These are phyloP conservation scores for Drosophila miranda DNA, from an alignment of 1,140 invertebrate species.

Conservation along the genomic window DNA sequence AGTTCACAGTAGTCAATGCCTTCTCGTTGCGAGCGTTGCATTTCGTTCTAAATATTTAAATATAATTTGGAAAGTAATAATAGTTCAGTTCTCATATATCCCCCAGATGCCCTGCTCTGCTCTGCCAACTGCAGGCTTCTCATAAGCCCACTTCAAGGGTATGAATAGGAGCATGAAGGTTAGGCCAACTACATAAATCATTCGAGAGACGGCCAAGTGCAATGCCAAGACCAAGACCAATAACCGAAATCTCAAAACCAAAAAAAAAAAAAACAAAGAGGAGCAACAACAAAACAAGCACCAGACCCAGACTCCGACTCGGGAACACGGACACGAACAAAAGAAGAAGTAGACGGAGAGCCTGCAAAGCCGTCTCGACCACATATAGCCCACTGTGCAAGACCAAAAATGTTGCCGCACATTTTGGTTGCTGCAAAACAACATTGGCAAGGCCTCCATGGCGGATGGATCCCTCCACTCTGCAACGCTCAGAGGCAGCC, in stretches of 20 bases:
- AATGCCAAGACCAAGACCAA: constrained; percentile 45
- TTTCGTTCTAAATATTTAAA: too few relatives aligned
- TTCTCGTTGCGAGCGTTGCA: too few relatives aligned
- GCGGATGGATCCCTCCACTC: neutral
- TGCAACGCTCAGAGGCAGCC: constrained; percentile 1
- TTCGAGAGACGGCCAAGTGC: constrained; percentile 25
- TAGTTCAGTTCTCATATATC: too few relatives aligned
- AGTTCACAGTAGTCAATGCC: too few relatives aligned
- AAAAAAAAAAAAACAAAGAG: constrained; percentile 1
- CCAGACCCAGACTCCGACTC: constrained; percentile 7
- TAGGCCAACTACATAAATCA: neutral
- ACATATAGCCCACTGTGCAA: constrained; percentile 80
- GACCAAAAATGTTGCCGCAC: constrained; percentile 81
- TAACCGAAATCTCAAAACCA: constrained; percentile 21
- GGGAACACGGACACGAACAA: too few relatives aligned
- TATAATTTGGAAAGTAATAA: too few relatives aligned
- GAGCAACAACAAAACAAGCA: constrained; percentile 12
- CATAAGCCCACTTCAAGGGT: neutral
- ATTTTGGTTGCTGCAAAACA: constrained; percentile 79
- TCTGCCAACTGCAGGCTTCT: too few relatives aligned
- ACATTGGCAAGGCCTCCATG: constrained; percentile 38
- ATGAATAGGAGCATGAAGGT: neutral
- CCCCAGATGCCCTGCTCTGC: too few relatives aligned
- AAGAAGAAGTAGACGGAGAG: too few relatives aligned
- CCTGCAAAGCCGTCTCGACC: constrained; percentile 43